Percentiles rank a stretch among this genome's conserved stretches.
Conservation (phyloP, 1,140 invertebrate species). For the Eupristina koningsbergeri region DNA sequence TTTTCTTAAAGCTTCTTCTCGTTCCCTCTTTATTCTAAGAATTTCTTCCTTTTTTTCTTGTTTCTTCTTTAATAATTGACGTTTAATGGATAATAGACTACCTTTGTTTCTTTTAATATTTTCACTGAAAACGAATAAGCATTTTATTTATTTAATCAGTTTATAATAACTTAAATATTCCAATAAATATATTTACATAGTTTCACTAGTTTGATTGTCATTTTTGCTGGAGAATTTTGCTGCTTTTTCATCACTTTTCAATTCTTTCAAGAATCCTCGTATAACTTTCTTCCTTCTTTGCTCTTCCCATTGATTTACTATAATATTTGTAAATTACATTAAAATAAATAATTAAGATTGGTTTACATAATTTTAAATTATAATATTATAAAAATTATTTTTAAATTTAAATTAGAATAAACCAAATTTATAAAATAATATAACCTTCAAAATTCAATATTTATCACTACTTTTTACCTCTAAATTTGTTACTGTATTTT, state of each 20-base stretch:
- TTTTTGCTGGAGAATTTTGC: conserved; percentile 46
- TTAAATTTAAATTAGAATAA: conserved; percentile 26
- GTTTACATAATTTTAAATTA: too few species aligned
- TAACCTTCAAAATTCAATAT: conserved; percentile 54
- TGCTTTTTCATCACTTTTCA: conserved; percentile 70
- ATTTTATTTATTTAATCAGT: conserved; percentile 8
- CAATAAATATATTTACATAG: conserved; percentile 19
- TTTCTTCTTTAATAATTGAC: conserved; percentile 74
- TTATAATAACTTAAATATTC: not conserved
- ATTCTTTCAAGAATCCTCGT: conserved; percentile 74
- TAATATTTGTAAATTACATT: not conserved
- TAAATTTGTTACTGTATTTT: conserved; percentile 80
- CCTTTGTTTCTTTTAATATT: conserved; percentile 60
- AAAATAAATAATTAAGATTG: too few species aligned
- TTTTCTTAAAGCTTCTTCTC: conserved; percentile 76
- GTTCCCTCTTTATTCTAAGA: conserved; percentile 73
- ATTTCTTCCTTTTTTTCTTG: conserved; percentile 72
- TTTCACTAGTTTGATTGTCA: conserved; percentile 6
- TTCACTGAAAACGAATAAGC: conserved; percentile 26
- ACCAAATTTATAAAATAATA: not conserved
- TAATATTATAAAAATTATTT: too few species aligned
- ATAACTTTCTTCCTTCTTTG: conserved; percentile 75
- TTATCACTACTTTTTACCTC: conserved; percentile 64
- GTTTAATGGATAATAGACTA: conserved; percentile 74
- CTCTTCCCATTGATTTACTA: conserved; percentile 78